These are phyloP conservation scores for Phocoena sinus DNA, from an alignment of 2,113 vertebrate genomes.

Conservation along the genomic window DNA sequence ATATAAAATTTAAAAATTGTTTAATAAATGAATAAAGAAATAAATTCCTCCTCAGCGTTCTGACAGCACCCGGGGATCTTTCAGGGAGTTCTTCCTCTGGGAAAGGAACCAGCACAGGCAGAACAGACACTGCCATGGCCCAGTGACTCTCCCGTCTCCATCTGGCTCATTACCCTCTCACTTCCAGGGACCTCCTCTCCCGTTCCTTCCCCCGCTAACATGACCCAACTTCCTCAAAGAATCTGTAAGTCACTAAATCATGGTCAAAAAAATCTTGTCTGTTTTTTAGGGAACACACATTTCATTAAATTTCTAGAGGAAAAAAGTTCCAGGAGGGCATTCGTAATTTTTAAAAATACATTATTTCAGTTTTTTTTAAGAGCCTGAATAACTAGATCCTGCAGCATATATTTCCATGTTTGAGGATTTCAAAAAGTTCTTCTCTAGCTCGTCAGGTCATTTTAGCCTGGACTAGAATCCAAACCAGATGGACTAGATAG, in stretches of 20 bases:
- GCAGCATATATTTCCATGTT: background rate
- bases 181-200: background rate
- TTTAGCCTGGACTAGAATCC: background rate
- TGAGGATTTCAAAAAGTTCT: background rate
- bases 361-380: background rate
- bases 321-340: background rate
- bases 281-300: background rate
- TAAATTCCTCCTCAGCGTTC: background rate
- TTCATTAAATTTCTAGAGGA: constrained; percentile 32
- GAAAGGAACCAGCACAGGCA: background rate
- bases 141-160: background rate
- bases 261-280: background rate
- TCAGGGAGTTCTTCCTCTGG: background rate
- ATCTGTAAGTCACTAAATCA: background rate
- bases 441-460: background rate
- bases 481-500: background rate
- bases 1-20: background rate
- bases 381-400: background rate
- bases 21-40: background rate
- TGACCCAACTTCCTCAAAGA: background rate
- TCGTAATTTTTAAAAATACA: background rate
- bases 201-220: background rate
- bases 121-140: background rate
- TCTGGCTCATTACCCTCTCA: background rate
- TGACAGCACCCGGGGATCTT: background rate